Conservation (phyloP, 2,113 vertebrate species). For the Apteryx mantelli region DNA sequence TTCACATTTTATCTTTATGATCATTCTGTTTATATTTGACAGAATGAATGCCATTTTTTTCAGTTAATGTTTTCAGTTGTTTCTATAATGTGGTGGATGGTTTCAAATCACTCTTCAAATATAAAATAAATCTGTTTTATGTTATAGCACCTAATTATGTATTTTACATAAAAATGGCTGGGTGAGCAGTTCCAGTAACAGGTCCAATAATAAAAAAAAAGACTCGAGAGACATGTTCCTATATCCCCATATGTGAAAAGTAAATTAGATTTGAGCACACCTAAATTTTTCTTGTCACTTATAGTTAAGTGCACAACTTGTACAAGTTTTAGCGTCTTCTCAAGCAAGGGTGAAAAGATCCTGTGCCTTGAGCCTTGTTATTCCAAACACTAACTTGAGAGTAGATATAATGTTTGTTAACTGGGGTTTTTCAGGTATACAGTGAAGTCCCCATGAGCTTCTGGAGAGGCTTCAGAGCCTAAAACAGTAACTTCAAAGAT, state of each 20-base stretch:
- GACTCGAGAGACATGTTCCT: neutral
- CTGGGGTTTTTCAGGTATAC: neutral
- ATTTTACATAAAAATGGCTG: neutral
- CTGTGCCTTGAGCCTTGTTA: neutral
- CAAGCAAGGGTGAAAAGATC: neutral
- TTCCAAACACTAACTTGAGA: neutral
- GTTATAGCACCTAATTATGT: neutral
- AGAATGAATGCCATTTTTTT: neutral
- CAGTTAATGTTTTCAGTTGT: neutral
- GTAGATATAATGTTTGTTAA: neutral
- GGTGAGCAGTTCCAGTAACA: neutral
- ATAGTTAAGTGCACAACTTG: neutral
- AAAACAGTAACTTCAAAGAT: neutral
- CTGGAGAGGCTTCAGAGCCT: neutral
- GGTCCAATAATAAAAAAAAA: neutral
- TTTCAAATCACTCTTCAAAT: neutral
- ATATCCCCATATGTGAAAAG: accelerated
- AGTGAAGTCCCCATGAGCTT: neutral
- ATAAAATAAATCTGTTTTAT: neutral
- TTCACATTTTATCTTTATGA: neutral
- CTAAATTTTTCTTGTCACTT: neutral
- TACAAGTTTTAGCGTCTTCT: neutral
- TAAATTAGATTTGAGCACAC: neutral
- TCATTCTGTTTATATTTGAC: neutral
- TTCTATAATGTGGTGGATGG: neutral